Base-by-base conservation (phyloP, 2,113 vertebrate genomes). In the Boleophthalmus pectinirostris region DNA sequence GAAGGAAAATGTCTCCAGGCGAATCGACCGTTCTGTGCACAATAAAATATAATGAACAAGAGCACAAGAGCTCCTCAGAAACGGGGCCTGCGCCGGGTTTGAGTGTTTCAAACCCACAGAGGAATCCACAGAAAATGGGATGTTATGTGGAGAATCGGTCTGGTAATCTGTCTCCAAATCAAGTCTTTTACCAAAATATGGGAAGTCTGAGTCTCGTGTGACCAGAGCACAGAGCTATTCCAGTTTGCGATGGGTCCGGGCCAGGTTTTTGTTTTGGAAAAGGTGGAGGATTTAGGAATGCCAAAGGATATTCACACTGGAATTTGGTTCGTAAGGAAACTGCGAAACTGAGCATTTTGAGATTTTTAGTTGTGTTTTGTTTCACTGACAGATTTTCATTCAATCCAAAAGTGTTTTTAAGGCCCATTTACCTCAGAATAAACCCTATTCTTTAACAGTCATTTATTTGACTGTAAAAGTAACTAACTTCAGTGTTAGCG, bases 161-260 rank as follows among this genome's bases (percentile, higher is more conserved):
- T 25, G 73, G 14, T 93, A 93, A 94, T 93, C 91, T 91, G 81
- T 79, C 75, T 80, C 58, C 82, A 90, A 93, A 94, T 90, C 79
- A 88, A 92, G 87, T 89, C 82, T 78, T 73, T 70, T 78, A 77
- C 49, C 64, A 84, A 78, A 89, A 85, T 76, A 76, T 85, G 23
- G 85, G 86, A 89, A 80, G 81, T 82, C 85, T 64, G 85, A 78
- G 77, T 79, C 25, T 81, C 87, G 5, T 61, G 84, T 83, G 89
- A 89, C 85, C 86, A 83, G 85, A 82, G 85, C 84, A 82, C 82
- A 90, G 85, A 85, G 86, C 73, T 83, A 86, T 89, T 92, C 80
- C 83, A 86, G 78, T 92, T 90, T 87, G 84, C 85, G 83, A 92
- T 82, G 85, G 75, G n/a, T 75, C 77, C 67, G 82, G 25, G 82